Evolutionary conservation across 2,888 invertebrate genomes (phyloP).

Genomic region (Unio delphinus): DNA sequence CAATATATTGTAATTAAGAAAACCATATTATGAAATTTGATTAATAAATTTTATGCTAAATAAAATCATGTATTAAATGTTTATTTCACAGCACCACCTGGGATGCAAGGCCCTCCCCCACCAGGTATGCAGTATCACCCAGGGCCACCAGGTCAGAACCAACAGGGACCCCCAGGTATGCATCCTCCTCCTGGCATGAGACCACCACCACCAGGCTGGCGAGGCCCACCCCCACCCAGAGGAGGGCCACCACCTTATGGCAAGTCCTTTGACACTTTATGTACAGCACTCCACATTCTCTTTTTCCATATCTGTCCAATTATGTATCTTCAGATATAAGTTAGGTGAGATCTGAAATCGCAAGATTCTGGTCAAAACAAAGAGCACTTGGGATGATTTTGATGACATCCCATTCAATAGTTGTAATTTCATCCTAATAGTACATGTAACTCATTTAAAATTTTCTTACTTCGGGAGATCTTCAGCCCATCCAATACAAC

Average conservation of each 20-base stretch:
- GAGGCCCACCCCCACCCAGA: conserved; percentile 56
- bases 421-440: too few species aligned
- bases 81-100: not conserved
- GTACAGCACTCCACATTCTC: too few species aligned
- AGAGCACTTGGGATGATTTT: too few species aligned
- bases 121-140: conserved; percentile 24
- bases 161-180: conserved; percentile 12
- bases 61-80: not conserved
- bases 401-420: too few species aligned
- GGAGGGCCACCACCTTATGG: conserved; percentile 46
- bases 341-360: too few species aligned
- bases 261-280: conserved; percentile 13
- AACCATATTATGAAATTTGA: too few species aligned
- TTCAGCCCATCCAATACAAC: too few species aligned
- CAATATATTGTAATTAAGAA: not conserved
- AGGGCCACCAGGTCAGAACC: conserved; percentile 23
- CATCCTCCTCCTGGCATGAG: conserved; percentile 54
- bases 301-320: too few species aligned
- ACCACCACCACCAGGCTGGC: conserved; percentile 62
- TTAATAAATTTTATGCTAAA: not conserved
- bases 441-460: too few species aligned
- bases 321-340: not conserved
- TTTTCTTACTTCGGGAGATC: too few species aligned
- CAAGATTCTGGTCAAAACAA: too few species aligned
- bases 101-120: conserved; percentile 12